A percentile compares a stretch with the other conserved stretches of the same genome.
These are phyloP conservation scores for Formicarius rufipectus DNA, from an alignment of 2,113 vertebrate species.

Conservation along the genomic window DNA sequence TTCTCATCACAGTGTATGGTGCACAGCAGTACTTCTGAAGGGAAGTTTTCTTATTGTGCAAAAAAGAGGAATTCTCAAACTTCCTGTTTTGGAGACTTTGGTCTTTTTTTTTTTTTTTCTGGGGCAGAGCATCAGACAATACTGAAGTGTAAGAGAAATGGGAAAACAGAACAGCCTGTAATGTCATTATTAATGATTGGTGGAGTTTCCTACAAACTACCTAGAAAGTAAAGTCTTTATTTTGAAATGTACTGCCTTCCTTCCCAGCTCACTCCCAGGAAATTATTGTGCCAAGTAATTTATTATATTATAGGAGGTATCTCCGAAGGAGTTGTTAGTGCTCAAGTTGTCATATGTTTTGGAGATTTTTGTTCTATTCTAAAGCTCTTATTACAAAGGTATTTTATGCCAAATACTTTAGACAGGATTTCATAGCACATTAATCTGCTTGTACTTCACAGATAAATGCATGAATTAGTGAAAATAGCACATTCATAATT, in stretches of 20 bases:
- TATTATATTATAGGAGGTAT: neutral
- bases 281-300: neutral
- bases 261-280: neutral
- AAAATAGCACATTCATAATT: conserved; percentile 21
- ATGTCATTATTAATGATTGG: neutral
- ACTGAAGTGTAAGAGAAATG: neutral
- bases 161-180: neutral
- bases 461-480: conserved; percentile 20
- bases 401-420: conserved; percentile 6
- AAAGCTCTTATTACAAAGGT: neutral
- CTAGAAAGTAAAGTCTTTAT: neutral
- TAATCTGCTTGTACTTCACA: conserved; percentile 34
- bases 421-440: neutral
- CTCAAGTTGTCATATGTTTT: neutral
- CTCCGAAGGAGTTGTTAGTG: neutral
- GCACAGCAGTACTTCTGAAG: neutral
- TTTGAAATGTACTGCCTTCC: neutral
- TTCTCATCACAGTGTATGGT: accelerated
- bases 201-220: neutral
- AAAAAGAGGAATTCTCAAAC: neutral
- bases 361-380: neutral
- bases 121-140: neutral
- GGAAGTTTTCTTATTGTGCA: neutral
- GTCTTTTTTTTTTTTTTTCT: neutral
- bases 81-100: neutral